Base-by-base conservation (phyloP, 2,888 invertebrate species). In the Drosophila koepferae region DNA sequence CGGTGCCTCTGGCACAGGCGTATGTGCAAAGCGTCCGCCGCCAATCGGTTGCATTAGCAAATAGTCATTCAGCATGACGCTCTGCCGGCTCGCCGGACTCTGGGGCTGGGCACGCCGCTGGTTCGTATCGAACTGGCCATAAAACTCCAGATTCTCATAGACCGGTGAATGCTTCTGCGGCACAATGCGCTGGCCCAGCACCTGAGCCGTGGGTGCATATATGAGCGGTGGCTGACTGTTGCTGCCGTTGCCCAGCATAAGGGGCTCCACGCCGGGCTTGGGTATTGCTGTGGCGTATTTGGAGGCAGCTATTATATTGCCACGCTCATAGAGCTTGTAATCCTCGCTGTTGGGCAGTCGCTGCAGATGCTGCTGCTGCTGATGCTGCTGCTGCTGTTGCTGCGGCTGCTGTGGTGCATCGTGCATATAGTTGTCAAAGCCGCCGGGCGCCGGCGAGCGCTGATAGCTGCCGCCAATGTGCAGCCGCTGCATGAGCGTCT, bases 101-200 rank as follows among this genome's bases (percentile, higher is more conserved):
- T 97, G 97, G 0, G 97, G 97, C 91, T 97, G 97, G 10, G 97
- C 97, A 91, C 96, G 96, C 75, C 96, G 95, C 63, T 91, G 91
- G 23, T 74, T 93, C 74, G 76, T 93, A 51, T 67, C 93, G 60
- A 92, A 93, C 41, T 91, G 90, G 63, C 95, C 95, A 93, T 96
- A 97, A 91, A 96, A 97, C 80, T 97, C 97, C 62, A 97, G 94
- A 92, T 97, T 97, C 92, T 97, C 97, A 91, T 97, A 97, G 34
- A 97, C 95, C 0, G 96, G 95, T 9, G 93, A 92, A 38, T 90
- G 90, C 62, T 91, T 92, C 31, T 89, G 86, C 4, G 89, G 85
- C 91, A 81, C 94, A 93, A 80, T 75, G 8, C 89, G 90, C 62
- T 86, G 92, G 20, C 90, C 91, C 16, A 85, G 64, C 38, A 81